Conservation (phyloP, 2,797 vertebrate species). For the Graptemys geographica region DNA sequence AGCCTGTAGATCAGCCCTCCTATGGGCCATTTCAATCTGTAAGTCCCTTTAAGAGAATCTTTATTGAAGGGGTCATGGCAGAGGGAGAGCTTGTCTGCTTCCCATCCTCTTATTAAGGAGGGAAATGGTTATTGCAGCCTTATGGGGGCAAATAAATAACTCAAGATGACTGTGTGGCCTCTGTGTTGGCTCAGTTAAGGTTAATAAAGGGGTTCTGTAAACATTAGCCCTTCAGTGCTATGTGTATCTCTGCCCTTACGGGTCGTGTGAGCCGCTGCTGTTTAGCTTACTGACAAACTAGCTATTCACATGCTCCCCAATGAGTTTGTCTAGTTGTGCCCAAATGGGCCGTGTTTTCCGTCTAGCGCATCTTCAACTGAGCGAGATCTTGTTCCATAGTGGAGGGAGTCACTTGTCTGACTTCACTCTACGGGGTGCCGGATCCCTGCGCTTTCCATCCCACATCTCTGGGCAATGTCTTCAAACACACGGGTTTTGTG, state of each 20-base stretch:
- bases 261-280: not conserved
- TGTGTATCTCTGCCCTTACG: not conserved
- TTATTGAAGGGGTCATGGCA: not conserved
- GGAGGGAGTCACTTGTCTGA: not conserved
- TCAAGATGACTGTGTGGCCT: not conserved
- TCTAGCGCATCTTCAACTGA: not conserved
- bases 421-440: accelerated
- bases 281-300: not conserved
- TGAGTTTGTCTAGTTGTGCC: not conserved
- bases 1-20: not conserved
- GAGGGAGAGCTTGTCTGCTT: not conserved
- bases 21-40: not conserved
- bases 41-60: not conserved
- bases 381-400: not conserved
- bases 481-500: not conserved
- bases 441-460: not conserved
- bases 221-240: not conserved
- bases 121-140: not conserved
- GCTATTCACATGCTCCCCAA: not conserved
- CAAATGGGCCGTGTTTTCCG: not conserved
- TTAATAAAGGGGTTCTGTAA: not conserved
- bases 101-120: not conserved
- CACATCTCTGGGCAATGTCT: not conserved
- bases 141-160: not conserved
- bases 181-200: not conserved